A percentile compares a stretch with the other conserved stretches of the same genome.
phyloP scores from a whole-genome alignment of 1,140 invertebrate genomes.

The Drosophila asahinai region DNA sequence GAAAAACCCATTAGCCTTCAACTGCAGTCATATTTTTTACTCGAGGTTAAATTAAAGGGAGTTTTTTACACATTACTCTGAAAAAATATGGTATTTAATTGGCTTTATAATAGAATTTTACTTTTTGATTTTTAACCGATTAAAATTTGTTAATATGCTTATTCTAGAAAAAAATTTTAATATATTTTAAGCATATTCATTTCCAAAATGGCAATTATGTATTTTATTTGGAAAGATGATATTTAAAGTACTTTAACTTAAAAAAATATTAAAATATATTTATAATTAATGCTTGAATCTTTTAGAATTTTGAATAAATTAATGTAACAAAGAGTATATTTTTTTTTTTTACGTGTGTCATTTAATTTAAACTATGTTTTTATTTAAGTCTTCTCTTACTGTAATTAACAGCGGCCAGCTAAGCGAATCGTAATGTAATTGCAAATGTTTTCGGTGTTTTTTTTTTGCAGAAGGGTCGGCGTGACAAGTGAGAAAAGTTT shows the following conservation, averaged over 20 bases:
- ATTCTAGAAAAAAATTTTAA: background rate
- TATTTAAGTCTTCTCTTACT: background rate
- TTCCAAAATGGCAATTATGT: background rate
- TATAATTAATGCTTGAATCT: no score
- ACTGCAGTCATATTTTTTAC: slow-evolving; percentile 1
- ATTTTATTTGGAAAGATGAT: background rate
- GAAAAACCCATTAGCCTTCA: slow-evolving; percentile 30
- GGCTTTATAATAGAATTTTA: background rate
- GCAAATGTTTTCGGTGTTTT: slow-evolving; percentile 22
- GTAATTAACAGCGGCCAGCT: background rate
- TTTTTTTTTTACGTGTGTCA: no score
- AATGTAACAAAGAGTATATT: no score
- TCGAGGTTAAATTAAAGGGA: background rate
- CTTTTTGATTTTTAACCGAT: background rate
- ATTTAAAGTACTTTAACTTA: background rate
- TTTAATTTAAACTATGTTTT: background rate
- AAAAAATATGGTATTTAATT: slow-evolving; percentile 1
- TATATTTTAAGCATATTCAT: no score
- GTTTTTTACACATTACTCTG: background rate
- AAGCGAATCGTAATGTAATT: slow-evolving; percentile 7
- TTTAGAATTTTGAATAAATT: no score
- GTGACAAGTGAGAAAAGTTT: slow-evolving; percentile 67
- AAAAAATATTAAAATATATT: no score
- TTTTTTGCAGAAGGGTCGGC: slow-evolving; percentile 27
- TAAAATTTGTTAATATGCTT: no score